Percentiles rank a stretch among this genome's conserved stretches.
phyloP scores from a whole-genome alignment of 2,797 vertebrate species.

The Falco naumanni region DNA sequence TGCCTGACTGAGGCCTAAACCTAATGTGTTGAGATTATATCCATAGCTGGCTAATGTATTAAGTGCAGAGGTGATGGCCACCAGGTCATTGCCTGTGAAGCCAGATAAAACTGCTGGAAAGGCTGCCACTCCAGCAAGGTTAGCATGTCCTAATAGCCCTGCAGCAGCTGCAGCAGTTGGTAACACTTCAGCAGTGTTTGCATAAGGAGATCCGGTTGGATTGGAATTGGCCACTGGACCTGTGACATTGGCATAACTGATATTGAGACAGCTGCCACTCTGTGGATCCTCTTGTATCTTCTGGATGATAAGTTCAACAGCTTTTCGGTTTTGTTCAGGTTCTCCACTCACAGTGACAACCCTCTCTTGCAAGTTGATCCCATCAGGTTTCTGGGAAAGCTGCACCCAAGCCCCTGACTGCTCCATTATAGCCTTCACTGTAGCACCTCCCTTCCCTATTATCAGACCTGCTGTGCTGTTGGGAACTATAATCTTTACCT shows the following conservation, averaged over 20 bases:
- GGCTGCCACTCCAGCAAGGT: constrained; percentile 87
- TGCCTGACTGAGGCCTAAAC: constrained; percentile 87
- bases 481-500: constrained; percentile 92
- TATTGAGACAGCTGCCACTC: constrained; percentile 90
- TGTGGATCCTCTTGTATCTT: constrained; percentile 91
- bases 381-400: constrained; percentile 90
- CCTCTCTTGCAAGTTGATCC: constrained; percentile 90
- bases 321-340: constrained; percentile 89
- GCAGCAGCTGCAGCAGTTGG: constrained; percentile 86
- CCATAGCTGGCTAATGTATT: constrained; percentile 89
- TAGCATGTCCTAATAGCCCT: constrained; percentile 87
- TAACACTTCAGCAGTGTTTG: constrained; percentile 90
- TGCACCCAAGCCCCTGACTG: constrained; percentile 90
- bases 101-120: constrained; percentile 88
- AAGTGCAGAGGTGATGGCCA: constrained; percentile 90
- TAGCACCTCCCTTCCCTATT: constrained; percentile 90
- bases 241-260: constrained; percentile 90
- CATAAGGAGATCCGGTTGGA: constrained; percentile 89
- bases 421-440: constrained; percentile 90
- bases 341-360: constrained; percentile 90
- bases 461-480: constrained; percentile 91
- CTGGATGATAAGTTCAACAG: constrained; percentile 90
- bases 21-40: constrained; percentile 89
- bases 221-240: constrained; percentile 90
- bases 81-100: constrained; percentile 88